phyloP scores from a whole-genome alignment of 1,140 invertebrate genomes.

The Sarcophaga peregrina region DNA sequence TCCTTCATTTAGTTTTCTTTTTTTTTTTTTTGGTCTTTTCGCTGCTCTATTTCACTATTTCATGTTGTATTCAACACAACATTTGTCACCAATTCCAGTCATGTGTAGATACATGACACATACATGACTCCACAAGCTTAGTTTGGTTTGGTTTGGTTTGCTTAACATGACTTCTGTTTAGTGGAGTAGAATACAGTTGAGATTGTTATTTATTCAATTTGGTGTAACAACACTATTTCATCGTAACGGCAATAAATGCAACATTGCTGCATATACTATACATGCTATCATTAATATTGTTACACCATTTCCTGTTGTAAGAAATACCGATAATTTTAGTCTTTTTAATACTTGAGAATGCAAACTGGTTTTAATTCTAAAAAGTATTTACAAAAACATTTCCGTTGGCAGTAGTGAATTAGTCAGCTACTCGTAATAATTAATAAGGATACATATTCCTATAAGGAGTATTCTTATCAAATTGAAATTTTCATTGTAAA shows the following conservation, averaged over 20 bases:
- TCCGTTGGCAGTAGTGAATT: too few relatives aligned
- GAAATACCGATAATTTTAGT: too few relatives aligned
- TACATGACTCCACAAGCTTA: neutral
- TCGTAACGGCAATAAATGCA: neutral
- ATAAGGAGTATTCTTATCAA: too few relatives aligned
- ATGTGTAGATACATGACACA: constrained; percentile 2
- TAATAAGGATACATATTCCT: too few relatives aligned
- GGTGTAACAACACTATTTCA: neutral
- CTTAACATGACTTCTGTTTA: neutral
- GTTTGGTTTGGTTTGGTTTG: neutral
- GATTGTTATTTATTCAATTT: constrained; percentile 19
- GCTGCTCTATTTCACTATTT: neutral
- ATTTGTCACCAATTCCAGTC: constrained; percentile 10
- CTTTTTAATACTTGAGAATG: too few relatives aligned
- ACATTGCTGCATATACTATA: neutral
- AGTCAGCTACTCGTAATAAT: too few relatives aligned
- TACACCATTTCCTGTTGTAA: too few relatives aligned
- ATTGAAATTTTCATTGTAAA: too few relatives aligned
- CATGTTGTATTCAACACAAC: constrained; percentile 11
- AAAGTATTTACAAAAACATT: too few relatives aligned
- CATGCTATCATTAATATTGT: too few relatives aligned
- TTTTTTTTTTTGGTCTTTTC: neutral
- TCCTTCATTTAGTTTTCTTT: too few relatives aligned
- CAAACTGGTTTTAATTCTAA: too few relatives aligned
- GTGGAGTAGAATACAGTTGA: neutral